Conservation (phyloP, 2,888 invertebrate species). For the Leptothorax acervorum region DNA sequence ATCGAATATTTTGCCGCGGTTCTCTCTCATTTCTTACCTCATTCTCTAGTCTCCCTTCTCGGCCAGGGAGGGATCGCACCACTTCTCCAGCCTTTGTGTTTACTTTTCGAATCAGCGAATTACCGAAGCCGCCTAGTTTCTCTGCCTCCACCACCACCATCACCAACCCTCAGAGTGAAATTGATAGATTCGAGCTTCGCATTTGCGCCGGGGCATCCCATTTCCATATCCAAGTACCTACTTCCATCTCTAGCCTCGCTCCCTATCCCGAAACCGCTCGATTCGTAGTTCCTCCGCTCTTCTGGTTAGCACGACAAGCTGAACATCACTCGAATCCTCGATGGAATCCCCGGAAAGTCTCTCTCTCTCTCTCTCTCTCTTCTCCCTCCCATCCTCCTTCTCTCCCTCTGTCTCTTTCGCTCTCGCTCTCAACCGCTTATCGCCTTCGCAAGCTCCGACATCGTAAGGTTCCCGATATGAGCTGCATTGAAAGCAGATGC, state of each 20-base stretch:
- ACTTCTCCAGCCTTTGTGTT: constrained; percentile 78
- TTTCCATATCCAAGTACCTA: constrained; percentile 82
- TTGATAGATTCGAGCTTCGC: constrained; percentile 83
- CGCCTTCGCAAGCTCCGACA: constrained; percentile 70
- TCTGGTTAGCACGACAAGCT: constrained; percentile 77
- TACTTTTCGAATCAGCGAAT: constrained; percentile 82
- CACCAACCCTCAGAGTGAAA: constrained; percentile 77
- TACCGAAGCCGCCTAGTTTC: constrained; percentile 75
- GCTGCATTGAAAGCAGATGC: constrained; percentile 76
- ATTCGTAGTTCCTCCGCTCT: constrained; percentile 70
- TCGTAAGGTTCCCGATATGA: constrained; percentile 74
- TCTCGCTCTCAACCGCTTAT: constrained; percentile 71
- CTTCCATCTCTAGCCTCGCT: constrained; percentile 73
- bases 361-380: constrained; percentile 20
- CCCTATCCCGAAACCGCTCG: constrained; percentile 67
- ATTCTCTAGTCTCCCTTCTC: constrained; percentile 3
- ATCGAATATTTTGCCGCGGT: not conserved
- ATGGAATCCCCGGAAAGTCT: constrained; percentile 70
- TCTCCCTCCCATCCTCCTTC: constrained; percentile 12
- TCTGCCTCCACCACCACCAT: constrained; percentile 44
- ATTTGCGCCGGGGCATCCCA: constrained; percentile 76
- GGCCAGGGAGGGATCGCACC: constrained; percentile 59
- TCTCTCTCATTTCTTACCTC: not conserved
- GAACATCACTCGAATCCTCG: constrained; percentile 77
- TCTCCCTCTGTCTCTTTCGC: not conserved